A percentile compares a stretch with the other conserved stretches of the same genome.
Evolutionary conservation across 2,113 vertebrate genomes (phyloP).

Genomic region (Pitta sordida): DNA sequence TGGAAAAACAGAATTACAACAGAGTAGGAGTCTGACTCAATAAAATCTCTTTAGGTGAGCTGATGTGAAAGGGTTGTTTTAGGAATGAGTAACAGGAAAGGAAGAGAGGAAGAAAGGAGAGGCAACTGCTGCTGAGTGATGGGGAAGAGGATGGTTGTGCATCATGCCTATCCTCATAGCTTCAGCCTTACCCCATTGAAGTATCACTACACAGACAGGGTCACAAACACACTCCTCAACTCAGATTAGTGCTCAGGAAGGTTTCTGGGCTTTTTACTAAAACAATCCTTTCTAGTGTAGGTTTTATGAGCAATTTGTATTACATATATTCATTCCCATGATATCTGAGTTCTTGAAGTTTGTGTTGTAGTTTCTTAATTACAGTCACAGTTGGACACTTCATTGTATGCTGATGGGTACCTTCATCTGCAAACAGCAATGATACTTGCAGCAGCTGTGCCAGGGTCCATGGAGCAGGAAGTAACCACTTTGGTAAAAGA

Average conservation of each 20-base stretch:
- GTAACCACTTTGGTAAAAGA: rapidly evolving
- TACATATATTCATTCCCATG: rapidly evolving
- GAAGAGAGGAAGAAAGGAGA: not conserved
- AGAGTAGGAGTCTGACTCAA: not conserved
- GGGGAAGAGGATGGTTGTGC: not conserved
- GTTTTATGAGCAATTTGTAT: not conserved
- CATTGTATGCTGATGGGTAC: too few relatives aligned
- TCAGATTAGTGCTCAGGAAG: conserved; percentile 25
- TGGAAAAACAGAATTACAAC: conserved; percentile 20
- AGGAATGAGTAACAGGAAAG: not conserved
- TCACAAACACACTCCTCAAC: not conserved
- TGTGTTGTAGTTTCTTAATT: not conserved
- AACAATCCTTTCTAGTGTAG: not conserved
- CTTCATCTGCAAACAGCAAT: rapidly evolving
- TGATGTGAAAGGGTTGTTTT: conserved; percentile 19
- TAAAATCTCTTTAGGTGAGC: not conserved
- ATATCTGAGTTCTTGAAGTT: not conserved
- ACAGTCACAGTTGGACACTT: not conserved
- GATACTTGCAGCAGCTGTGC: not conserved
- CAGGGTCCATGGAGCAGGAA: not conserved
- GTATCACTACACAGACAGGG: rapidly evolving
- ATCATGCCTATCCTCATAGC: not conserved
- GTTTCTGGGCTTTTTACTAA: conserved; percentile 38
- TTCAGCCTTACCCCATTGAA: not conserved
- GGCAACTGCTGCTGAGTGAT: not conserved